Conservation (phyloP, 2,888 invertebrate species). For the Mesoligia furuncula region DNA sequence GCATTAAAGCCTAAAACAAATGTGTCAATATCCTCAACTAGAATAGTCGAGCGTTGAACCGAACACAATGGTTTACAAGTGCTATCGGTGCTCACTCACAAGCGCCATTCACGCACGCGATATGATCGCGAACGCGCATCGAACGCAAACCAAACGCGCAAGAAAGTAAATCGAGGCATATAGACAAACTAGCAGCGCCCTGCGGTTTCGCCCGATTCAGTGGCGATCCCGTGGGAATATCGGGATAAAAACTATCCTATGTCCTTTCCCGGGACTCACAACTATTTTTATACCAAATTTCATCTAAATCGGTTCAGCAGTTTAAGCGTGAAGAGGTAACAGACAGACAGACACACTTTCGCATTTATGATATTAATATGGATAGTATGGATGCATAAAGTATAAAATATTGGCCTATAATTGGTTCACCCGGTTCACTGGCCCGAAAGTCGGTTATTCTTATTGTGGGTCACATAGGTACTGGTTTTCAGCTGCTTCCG, state of each 20-base stretch:
- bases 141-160: constrained; percentile 29
- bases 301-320: too few relatives aligned
- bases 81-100: constrained; percentile 44
- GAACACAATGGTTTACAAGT: constrained; percentile 48
- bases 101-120: constrained; percentile 57
- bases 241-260: too few relatives aligned
- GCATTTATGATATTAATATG: too few relatives aligned
- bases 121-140: constrained; percentile 45
- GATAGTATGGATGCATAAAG: not conserved
- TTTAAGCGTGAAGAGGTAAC: too few relatives aligned
- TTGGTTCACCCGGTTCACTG: not conserved
- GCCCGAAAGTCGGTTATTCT: not conserved
- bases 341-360: too few relatives aligned
- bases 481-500: not conserved
- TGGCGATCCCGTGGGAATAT: too few relatives aligned
- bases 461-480: too few relatives aligned
- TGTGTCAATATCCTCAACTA: constrained; percentile 6
- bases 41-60: constrained; percentile 29
- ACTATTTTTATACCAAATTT: too few relatives aligned
- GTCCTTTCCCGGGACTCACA: too few relatives aligned
- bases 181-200: not conserved
- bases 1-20: too few relatives aligned
- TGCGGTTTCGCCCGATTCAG: too few relatives aligned
- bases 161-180: constrained; percentile 15
- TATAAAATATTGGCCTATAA: too few relatives aligned